Base-by-base conservation (phyloP, 2,797 vertebrate species). In the Sardinella longiceps region DNA sequence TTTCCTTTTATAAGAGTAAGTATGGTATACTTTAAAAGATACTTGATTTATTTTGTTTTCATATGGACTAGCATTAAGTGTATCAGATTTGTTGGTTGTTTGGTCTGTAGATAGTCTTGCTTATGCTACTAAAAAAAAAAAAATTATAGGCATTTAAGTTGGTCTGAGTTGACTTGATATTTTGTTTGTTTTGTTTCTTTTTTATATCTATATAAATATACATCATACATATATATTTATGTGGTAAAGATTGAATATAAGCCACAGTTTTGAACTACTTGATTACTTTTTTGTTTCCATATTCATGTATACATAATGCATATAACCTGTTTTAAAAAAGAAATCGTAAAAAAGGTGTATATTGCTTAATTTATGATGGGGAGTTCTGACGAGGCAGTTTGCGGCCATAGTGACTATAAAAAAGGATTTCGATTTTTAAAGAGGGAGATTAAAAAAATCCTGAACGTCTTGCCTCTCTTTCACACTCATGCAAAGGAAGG, bases 21-120 rank as follows among this genome's bases (percentile, higher is more conserved):
- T 77, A 77, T 77, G 70, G 70, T 77, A 43, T 77, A 77, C 70
- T 77, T 77, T 39, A 77, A 77, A 77, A 33, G 37, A 33, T 37
- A 77, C 70, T 77, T 77, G 70, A 39, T 77, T 74, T 77, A 43
- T 77, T 77, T 77, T 77, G 33, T 77, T 77, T 77, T 77, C 37
- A 37, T 77, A 77, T 77, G 5, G 70, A 77, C 70, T 77, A 77
- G 70, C 70, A 96, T 97, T 97, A 95, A 96, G 96, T 97, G 96
- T 96, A 97, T 97, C 95, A 93, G 90, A 96, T 97, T 93, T 94
- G 97, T 98, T 97, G 95, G 95, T 96, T 91, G 95, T 97, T 97
- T 96, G 95, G 97, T 98, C 96, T 97, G 96, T 98, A 98, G 97
- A 97, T 97, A 97, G 97, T 97, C 96, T 97, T 96, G 96, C 96